phyloP scores from a whole-genome alignment of 2,797 vertebrate genomes.

The Brachyrhaphis roseni region DNA sequence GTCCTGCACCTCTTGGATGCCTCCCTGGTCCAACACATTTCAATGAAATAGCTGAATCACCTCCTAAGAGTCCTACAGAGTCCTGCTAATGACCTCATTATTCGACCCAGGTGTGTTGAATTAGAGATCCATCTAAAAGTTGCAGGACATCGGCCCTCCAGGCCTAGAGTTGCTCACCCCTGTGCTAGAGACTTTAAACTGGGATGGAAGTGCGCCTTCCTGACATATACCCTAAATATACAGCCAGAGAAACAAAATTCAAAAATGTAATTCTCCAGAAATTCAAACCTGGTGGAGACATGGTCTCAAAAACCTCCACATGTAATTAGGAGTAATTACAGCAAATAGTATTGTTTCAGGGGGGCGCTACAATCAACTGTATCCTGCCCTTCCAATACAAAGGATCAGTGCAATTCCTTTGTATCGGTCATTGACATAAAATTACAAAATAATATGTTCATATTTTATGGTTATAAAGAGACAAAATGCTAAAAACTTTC shows the following conservation, averaged over 20 bases:
- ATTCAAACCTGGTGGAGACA: background rate
- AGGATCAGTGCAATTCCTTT: background rate
- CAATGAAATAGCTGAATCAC: no score
- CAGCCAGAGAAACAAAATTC: background rate
- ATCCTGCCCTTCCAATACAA: background rate
- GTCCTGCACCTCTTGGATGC: no score
- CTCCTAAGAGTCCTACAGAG: no score
- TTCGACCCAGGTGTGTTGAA: no score
- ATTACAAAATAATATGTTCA: background rate
- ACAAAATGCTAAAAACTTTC: background rate
- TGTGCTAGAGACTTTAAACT: background rate
- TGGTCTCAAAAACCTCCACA: background rate
- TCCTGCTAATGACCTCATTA: no score
- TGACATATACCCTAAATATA: background rate
- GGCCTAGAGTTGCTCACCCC: no score
- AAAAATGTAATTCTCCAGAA: background rate
- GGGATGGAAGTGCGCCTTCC: background rate
- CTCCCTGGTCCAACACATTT: no score
- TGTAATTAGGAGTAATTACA: background rate
- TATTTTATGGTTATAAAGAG: background rate
- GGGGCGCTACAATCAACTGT: background rate
- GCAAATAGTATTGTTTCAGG: background rate
- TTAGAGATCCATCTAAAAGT: no score
- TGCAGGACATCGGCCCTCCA: no score
- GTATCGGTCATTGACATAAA: background rate